Evolutionary conservation across 2,888 invertebrate species (phyloP), one percentile per base, ranked within the genome.

Genomic region (Eristalinus aeneus): DNA sequence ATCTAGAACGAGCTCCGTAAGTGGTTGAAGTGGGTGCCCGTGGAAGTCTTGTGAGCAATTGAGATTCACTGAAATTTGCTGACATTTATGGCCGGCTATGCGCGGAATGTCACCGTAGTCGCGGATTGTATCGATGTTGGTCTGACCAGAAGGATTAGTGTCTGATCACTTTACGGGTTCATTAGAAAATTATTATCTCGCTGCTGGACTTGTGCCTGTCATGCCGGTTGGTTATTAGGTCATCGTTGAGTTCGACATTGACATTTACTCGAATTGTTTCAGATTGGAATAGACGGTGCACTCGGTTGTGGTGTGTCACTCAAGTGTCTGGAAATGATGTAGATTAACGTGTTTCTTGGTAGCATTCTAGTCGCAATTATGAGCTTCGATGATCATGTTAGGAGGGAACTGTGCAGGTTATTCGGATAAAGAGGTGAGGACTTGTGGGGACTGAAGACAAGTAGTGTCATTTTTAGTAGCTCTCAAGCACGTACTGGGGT

Each of bases 81-180:
- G 68, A 69, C 83, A 61, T 69, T 68, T 69, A 23, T 73, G 73
- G 78, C 6, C 11, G 73, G 31, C 63, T 69, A 73, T 74, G 73
- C 53, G 10, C 58, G 34, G 77, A 77, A 82, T 82, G 71, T 56
- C 23, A 39, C 61, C 56, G 23, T 23, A 46, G 16, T 56, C 23
- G 23, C 22, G 22, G 23, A 56, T 56, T 56, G 22, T 32, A 32
- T 12, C 56, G 56, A 1, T 10, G 56, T 22, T 56, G 56, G 56
- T 12, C 20, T 16, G 39, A 39, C 39, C 39, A 39, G 2, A 46
- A 16, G 46, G 46, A 46, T 46, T 46, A 46, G 46, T 46, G 46
- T 46, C 46, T n/a, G 46, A 46, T 46, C 46, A 16, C 46, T 46
- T 46, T 16, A 46, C 46, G 16, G 46, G 16, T 46, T 46, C 46